A percentile compares a stretch with the other conserved stretches of the same genome.
phyloP scores from a whole-genome alignment of 30 jellyfish, hydroid and myxozoan genomes.

The Pelagia noctiluca region DNA sequence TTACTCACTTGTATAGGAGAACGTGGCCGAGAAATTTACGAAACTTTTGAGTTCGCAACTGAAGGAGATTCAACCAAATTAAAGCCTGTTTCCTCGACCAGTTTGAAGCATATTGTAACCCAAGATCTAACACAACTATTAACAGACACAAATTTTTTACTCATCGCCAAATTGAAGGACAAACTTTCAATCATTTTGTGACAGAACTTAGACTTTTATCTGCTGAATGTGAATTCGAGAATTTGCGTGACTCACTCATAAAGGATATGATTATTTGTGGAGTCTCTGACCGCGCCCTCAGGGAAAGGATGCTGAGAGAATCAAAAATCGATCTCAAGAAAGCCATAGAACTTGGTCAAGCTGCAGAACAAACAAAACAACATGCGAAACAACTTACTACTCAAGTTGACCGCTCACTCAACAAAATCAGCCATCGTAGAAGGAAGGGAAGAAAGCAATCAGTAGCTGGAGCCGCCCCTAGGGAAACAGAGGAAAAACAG shows the following conservation, averaged over 20 bases:
- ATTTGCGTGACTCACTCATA: constrained; percentile 54
- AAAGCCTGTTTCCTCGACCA: constrained; percentile 56
- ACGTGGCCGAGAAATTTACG: too few species aligned
- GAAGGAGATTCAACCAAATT: constrained; percentile 55
- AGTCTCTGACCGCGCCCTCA: too few species aligned
- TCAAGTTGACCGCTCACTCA: too few species aligned
- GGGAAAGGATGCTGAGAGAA: constrained; percentile 66
- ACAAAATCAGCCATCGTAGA: too few species aligned
- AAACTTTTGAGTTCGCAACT: constrained; percentile 46
- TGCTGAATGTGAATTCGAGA: constrained; percentile 67
- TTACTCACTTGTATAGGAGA: constrained; percentile 67
- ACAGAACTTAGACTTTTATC: constrained; percentile 51
- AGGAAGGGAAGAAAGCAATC: too few species aligned
- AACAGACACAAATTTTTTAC: constrained; percentile 64
- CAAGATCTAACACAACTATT: constrained; percentile 48
- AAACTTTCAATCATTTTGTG: constrained; percentile 48
- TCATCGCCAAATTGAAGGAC: constrained; percentile 53
- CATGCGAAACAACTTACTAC: constrained; percentile 50
- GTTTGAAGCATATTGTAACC: constrained; percentile 54
- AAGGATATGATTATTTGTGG: constrained; percentile 54
- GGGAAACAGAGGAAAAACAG: constrained; percentile 32
- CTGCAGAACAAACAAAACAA: constrained; percentile 65
- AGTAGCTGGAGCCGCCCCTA: constrained; percentile 49
- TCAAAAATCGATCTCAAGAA: too few species aligned
- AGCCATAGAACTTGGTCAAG: too few species aligned